A percentile compares a stretch with the other conserved stretches of the same genome.
Evolutionary conservation across 1,140 invertebrate genomes (phyloP).

Genomic region (Antheraea pernyi): DNA sequence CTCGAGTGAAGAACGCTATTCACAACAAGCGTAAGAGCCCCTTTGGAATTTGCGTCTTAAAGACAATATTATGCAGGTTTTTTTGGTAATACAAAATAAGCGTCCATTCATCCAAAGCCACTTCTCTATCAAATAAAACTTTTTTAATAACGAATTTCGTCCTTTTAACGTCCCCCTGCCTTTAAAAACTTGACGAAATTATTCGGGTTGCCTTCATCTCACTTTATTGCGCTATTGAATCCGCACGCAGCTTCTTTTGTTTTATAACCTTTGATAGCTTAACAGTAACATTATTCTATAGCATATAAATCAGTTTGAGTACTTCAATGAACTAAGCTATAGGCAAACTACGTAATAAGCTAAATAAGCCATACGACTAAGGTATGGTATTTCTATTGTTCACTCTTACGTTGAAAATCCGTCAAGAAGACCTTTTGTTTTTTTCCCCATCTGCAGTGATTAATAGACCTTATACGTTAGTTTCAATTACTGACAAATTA

Average conservation of each 20-base stretch:
- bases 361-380: too few relatives aligned
- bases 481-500: too few relatives aligned
- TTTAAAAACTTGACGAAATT: constrained; percentile 10
- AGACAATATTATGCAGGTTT: neutral
- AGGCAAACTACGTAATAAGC: too few relatives aligned
- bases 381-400: too few relatives aligned
- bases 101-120: constrained; percentile 8
- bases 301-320: too few relatives aligned
- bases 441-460: too few relatives aligned
- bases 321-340: too few relatives aligned
- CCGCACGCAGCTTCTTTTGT: neutral
- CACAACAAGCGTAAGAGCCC: neutral
- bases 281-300: neutral
- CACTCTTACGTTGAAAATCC: too few relatives aligned
- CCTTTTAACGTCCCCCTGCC: constrained; percentile 2
- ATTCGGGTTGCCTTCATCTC: neutral
- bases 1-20: too few relatives aligned
- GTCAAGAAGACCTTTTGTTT: too few relatives aligned
- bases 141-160: constrained; percentile 27
- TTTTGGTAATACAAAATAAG: constrained; percentile 7
- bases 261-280: neutral
- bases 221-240: neutral
- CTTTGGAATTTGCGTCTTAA: neutral
- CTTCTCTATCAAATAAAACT: constrained; percentile 20
- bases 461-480: too few relatives aligned